Base-by-base conservation (phyloP, 2,113 vertebrate species). In the Empidonax alnorum region DNA sequence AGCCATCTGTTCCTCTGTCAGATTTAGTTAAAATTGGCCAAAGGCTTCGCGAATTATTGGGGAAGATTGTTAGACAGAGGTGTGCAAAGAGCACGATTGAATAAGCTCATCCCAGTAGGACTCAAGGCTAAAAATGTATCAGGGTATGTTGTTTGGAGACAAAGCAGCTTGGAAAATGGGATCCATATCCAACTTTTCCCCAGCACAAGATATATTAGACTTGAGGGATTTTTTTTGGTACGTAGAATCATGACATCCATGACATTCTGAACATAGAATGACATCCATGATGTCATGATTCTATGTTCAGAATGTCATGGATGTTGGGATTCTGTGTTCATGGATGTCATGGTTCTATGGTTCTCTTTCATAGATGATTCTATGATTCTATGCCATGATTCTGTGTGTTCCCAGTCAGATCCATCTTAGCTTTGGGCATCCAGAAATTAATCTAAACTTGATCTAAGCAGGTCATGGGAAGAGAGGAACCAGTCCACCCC, bases 1-100 rank as follows among this genome's bases (percentile, higher is more conserved):
- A 94, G 95, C 96, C 92, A 93, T 95, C 93, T 96, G 94, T 95
- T 95, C 93, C 72, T 90, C 95, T 94, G 91, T 96, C 96, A 96
- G 75, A 96, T 84, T 78, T 68, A 78, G 94, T 96, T 95, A 89
- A 93, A 97, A 95, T 92, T 94, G 95, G 95, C 96, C 89, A 62
- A 95, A 92, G 95, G 91, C 93, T 79, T 89, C 80, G 12, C 35
- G 67, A 88, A 68, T 96, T 94, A 94, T 90, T 86, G 90, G 87
- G 87, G 68, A 82, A 84, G 90, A 80, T 96, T 83, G 85, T 47
- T 49, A 88, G 96, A 49, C 37, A 27, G 96, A 95, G 92, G 72
- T 90, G 69, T 47, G 5, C 59, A 75, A 94, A 67, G 85, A 92
- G 77, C 72, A 31, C 3, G 27, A 42, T 50, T 86, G 90, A 65